Evolutionary conservation across 2,888 invertebrate species (phyloP), one percentile per base, ranked within the genome.

Genomic region (Tholera decimalis): DNA sequence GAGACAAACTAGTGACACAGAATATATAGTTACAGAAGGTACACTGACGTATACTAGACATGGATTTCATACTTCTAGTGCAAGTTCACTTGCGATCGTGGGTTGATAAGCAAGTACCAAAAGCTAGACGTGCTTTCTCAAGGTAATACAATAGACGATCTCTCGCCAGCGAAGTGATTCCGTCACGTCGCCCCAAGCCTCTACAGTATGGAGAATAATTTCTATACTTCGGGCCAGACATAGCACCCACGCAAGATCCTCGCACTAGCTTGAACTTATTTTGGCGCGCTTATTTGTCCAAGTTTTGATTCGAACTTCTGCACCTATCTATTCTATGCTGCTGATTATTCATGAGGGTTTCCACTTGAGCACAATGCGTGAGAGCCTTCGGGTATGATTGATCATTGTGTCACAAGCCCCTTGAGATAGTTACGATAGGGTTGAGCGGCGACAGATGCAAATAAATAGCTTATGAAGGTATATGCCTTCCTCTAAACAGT

Each of bases 271-370:
- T n/a, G n/a, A n/a, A n/a, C n/a, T n/a, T n/a, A n/a, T n/a, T n/a
- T n/a, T n/a, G n/a, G n/a, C n/a, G n/a, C n/a, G 13, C 5, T 11
- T 41, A 20, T 20, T 41, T 20, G 13, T 7, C 22, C 15, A 15
- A 13, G 24, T 44, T n/a, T 11, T 1, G 4, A 37, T 2, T 15
- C n/a, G 13, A 22, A 33, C 70, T 64, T 58, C 59, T 70, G 70
- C 2, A 24, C 13, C 70, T 6, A 44, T n/a, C 22, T 44, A 9
- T 18, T 20, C 13, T 22, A 2, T 55, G 13, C 15, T 57, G 22
- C 73, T 81, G 76, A 84, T 85, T 88, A 89, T 88, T 89, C 88
- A 89, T 84, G 83, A 85, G 82, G 80, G 81, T 78, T 75, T 72
- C 70, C 73, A 73, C 76, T 77, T 60, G 72, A 63, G 63, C 64